A percentile compares a stretch with the other conserved stretches of the same genome.
phyloP scores from a whole-genome alignment of 1,140 invertebrate genomes.

The Hyposmocoma kahamanoa region DNA sequence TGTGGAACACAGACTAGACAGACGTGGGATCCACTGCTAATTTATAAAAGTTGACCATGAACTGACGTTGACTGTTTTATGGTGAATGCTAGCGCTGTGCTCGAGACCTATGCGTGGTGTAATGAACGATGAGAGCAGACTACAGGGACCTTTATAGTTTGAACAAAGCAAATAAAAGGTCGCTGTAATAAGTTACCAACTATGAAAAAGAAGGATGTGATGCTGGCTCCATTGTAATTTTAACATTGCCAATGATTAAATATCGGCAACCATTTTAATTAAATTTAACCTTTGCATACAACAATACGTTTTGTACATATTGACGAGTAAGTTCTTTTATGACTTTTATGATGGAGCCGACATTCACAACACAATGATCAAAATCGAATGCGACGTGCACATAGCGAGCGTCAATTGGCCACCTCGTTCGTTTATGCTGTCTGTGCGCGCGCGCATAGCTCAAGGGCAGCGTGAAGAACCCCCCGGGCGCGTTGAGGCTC shows the following conservation, averaged over 20 bases:
- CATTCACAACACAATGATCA: background rate
- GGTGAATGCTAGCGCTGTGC: constrained; percentile 44
- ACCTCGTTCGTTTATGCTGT: constrained; percentile 77
- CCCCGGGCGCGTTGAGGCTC: constrained; percentile 61
- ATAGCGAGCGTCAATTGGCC: constrained; percentile 39
- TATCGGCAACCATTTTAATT: too few relatives aligned
- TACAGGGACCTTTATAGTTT: constrained; percentile 18
- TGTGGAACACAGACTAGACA: too few relatives aligned
- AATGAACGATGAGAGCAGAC: constrained; percentile 20
- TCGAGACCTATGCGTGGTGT: constrained; percentile 24
- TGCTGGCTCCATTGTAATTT: constrained; percentile 30
- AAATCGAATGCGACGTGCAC: constrained; percentile 28
- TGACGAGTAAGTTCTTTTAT: too few relatives aligned
- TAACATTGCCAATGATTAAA: too few relatives aligned
- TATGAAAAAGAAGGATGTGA: constrained; percentile 18
- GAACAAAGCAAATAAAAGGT: constrained; percentile 6
- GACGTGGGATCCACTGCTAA: too few relatives aligned
- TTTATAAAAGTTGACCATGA: too few relatives aligned
- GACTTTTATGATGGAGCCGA: background rate
- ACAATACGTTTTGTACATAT: too few relatives aligned
- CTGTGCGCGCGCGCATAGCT: constrained; percentile 77
- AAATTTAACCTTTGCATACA: too few relatives aligned
- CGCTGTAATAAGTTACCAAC: constrained; percentile 23
- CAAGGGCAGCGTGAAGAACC: constrained; percentile 76
- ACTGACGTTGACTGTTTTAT: too few relatives aligned